Conservation (phyloP, 1,140 invertebrate genomes). For the Anastatus disparis region DNA sequence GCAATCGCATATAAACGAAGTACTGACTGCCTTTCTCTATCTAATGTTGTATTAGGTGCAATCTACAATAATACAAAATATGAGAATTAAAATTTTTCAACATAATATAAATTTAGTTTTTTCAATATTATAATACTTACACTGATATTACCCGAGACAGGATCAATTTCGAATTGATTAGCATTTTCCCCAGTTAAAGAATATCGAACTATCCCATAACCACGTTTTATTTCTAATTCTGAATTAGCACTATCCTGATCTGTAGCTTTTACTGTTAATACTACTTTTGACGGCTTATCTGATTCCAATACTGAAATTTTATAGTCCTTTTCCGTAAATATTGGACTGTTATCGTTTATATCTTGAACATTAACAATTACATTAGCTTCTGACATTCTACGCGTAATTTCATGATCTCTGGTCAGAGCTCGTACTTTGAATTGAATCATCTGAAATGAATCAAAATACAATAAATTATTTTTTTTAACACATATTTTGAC, state of each 20-base stretch:
- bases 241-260: conserved; percentile 77
- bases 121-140: conserved; percentile 51
- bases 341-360: conserved; percentile 83
- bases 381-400: conserved; percentile 74
- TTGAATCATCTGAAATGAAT: conserved; percentile 65
- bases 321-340: conserved; percentile 77
- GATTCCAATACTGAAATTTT: conserved; percentile 79
- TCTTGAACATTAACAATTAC: conserved; percentile 78
- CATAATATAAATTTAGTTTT: not conserved
- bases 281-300: conserved; percentile 73
- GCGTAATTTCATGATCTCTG: conserved; percentile 73
- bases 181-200: conserved; percentile 77
- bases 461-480: not conserved
- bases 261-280: conserved; percentile 76
- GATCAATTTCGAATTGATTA: conserved; percentile 77
- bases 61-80: too few species aligned
- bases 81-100: not conserved
- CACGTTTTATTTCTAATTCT: conserved; percentile 70
- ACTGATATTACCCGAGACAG: conserved; percentile 73
- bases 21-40: conserved; percentile 78
- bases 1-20: conserved; percentile 78
- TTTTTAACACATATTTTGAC: not conserved
- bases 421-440: conserved; percentile 79
- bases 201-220: conserved; percentile 77
- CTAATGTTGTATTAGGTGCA: conserved; percentile 75